Conservation (phyloP, 2,888 invertebrate species). For the Caenorhabditis panamensis region DNA sequence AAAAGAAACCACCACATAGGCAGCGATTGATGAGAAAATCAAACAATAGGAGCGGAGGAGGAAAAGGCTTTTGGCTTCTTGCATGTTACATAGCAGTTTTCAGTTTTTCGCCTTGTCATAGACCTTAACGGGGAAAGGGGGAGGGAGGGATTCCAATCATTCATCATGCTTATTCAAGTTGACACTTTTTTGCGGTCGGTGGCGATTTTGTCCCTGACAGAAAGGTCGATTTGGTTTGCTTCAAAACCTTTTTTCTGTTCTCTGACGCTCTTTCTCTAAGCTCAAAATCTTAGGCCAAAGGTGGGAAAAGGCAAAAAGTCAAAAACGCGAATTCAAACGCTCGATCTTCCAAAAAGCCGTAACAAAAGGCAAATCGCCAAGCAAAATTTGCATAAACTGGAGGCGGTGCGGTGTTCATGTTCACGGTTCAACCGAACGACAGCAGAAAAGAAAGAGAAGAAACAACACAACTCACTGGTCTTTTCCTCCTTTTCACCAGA, state of each 20-base stretch:
- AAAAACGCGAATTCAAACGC: background rate
- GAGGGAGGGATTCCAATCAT: too few species aligned
- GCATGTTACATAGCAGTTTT: slow-evolving; percentile 54
- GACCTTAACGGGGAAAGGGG: background rate
- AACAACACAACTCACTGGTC: slow-evolving; percentile 33
- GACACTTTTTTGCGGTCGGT: slow-evolving; percentile 31
- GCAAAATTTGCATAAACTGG: slow-evolving; percentile 46
- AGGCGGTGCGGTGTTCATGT: slow-evolving; percentile 15
- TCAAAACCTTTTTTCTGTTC: too few species aligned
- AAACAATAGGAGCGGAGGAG: slow-evolving; percentile 39
- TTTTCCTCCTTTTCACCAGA: slow-evolving; percentile 16
- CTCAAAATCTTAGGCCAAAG: too few species aligned
- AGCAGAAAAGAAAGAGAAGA: slow-evolving; percentile 22
- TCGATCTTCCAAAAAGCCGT: too few species aligned
- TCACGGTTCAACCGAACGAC: too few species aligned
- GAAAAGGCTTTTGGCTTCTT: slow-evolving; percentile 36
- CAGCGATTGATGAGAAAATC: slow-evolving; percentile 55
- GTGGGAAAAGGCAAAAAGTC: background rate
- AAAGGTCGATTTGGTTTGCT: background rate
- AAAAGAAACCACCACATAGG: slow-evolving; percentile 16
- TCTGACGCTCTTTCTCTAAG: too few species aligned
- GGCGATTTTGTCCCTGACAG: too few species aligned
- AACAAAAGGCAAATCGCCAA: background rate
- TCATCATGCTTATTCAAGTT: slow-evolving; percentile 55
- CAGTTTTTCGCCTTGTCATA: slow-evolving; percentile 6